Base-by-base conservation (phyloP, 2,113 vertebrate species). In the Dromaius novaehollandiae region DNA sequence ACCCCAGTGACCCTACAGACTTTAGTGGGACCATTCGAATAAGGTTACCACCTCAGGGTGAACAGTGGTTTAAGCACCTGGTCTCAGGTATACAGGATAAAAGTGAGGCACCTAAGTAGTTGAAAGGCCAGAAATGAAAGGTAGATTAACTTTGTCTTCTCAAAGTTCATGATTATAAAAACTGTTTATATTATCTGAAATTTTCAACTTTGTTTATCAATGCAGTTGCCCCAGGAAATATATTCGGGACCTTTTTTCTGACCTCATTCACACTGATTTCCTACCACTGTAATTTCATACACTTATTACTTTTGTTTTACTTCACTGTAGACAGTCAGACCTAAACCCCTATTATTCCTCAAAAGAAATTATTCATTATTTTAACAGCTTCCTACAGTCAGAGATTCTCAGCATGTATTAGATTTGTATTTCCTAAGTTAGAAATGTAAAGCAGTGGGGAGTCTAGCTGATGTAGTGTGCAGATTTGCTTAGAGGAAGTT, bases 311-410 rank as follows among this genome's bases (percentile, higher is more conserved):
- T 95, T 79, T 69, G 56, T 4, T 94, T 95, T 95, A 91, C 7
- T 44, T 74, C 40, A 44, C 42, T 89, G 63, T 76, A 87, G 48
- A 80, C 17, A 70, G 66, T 46, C 82, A 93, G 64, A 81, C 32
- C 25, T 74, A 93, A 94, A 87, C n/a, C 44, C 48, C 85, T 94
- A 89, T 73, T 95, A 94, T 89, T 63, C 24, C 58, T 82, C 79
- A 78, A 86, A 95, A 82, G 71, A 95, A 94, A 93, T 66, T 83
- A 60, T 34, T 95, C 36, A 61, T 94, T 94, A 97, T 95, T 93
- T 94, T 93, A 93, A 93, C 85, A 94, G 80, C 86, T 96, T 96
- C 78, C 89, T 93, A 90, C 40, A 88, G 78, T 56, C 88, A 80
- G 61, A 89, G 68, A 53, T 91, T 91, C 94, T 94, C 94, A 94